Base-by-base conservation (phyloP, 37 sponge, comb jelly and placozoan genomes). In the Tethya wilhelma region DNA sequence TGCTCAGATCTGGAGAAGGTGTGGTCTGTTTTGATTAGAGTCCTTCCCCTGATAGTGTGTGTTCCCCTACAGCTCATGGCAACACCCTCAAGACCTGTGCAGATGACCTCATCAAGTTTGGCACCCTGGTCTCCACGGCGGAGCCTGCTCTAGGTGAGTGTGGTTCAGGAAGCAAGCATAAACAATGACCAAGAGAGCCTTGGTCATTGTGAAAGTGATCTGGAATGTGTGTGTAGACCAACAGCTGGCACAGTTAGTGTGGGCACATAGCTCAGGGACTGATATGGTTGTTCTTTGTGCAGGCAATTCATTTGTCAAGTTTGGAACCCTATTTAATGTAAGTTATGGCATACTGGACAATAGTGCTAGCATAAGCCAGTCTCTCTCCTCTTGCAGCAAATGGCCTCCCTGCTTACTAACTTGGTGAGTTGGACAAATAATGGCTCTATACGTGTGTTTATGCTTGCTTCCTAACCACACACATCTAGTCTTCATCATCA, bases 231-330 rank as follows among this genome's bases (percentile, higher is more conserved):
- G n/a, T n/a, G n/a, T n/a, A n/a, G n/a, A n/a, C n/a, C n/a, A n/a
- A n/a, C n/a, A n/a, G n/a, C n/a, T n/a, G n/a, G n/a, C n/a, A n/a
- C n/a, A n/a, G n/a, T n/a, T 8, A 23, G 46, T 40, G 44, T 53
- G 55, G 56, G 33, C 58, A 33, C 4, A 33, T 30, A 56, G 4
- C 22, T 23, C 38, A 57, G 33, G 55, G 39, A 7, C 30, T 17
- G 8, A 8, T 25, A 25, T 77, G 39, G 36, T 62, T 62, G 62
- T 26, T 22, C 22, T 36, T n/a, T 44, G 1, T 69, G 30, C 58
- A 87, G 88, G 88, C 0, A 87, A 87, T 40, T 64, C 75, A 6
- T 87, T 87, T 59, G 82, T 87, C 25, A 87, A 87, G 76, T 87
- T 81, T 87, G 88, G 88, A 59, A 87, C 82, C 34, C 62, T 87